A percentile compares a stretch with the other conserved stretches of the same genome.
Evolutionary conservation across 2,888 invertebrate genomes (phyloP).

Genomic region (Drosophila nr. fundita): DNA sequence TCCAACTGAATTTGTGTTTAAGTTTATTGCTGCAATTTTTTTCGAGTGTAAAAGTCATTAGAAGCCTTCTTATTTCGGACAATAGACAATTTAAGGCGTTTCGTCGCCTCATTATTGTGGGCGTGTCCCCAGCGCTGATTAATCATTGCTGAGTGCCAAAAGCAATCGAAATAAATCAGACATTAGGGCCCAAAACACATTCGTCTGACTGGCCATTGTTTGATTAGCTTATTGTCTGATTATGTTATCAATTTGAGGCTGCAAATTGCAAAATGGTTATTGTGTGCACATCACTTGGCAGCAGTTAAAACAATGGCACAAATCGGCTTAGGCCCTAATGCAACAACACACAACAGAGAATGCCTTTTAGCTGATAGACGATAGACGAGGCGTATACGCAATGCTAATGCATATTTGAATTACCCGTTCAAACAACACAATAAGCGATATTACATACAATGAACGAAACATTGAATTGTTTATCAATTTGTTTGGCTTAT

Average conservation of each 20-base stretch:
- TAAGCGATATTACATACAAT: background rate
- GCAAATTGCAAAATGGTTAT: background rate
- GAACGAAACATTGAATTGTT: background rate
- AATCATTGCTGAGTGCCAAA: conserved; percentile 56
- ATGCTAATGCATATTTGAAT: conserved; percentile 2
- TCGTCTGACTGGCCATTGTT: background rate
- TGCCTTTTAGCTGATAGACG: background rate
- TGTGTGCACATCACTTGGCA: conserved; percentile 5
- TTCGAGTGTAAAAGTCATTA: conserved; percentile 18
- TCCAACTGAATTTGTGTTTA: background rate
- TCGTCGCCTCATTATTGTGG: conserved; percentile 17
- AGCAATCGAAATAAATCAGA: conserved; percentile 56
- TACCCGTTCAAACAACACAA: background rate
- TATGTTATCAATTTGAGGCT: background rate
- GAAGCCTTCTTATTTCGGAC: conserved; percentile 7
- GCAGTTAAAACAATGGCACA: background rate
- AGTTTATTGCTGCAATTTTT: background rate
- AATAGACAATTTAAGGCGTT: conserved; percentile 26
- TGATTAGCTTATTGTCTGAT: background rate
- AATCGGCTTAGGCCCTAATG: background rate
- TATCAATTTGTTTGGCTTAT: background rate
- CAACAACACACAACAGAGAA: background rate
- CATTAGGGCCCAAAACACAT: conserved; percentile 23
- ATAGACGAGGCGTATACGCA: background rate
- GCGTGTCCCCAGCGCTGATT: conserved; percentile 38